Conservation (phyloP, 1,140 invertebrate genomes). For the Spodoptera litura region DNA sequence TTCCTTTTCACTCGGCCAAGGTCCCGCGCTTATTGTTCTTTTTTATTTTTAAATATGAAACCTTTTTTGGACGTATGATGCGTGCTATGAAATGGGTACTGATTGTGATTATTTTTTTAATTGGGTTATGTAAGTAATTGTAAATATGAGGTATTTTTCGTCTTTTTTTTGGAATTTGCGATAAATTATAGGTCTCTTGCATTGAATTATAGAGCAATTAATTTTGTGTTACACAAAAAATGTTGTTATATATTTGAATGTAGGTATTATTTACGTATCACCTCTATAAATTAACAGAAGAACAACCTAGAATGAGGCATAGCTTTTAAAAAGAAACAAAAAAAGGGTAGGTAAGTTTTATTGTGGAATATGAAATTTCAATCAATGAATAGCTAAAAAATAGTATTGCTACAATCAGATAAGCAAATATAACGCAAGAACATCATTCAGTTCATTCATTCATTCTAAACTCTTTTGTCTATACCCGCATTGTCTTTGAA, state of each 20-base stretch:
- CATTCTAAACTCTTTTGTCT: conserved; percentile 23
- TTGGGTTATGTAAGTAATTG: conserved; percentile 4
- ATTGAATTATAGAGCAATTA: too few species aligned
- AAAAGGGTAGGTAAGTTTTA: too few species aligned
- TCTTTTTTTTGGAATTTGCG: too few species aligned
- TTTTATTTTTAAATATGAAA: conserved; percentile 15
- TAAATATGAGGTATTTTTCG: not conserved
- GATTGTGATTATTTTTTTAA: conserved; percentile 11
- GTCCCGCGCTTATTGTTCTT: conserved; percentile 27
- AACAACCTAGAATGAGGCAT: too few species aligned
- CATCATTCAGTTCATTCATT: conserved; percentile 29
- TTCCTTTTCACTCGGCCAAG: conserved; percentile 42
- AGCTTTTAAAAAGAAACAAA: too few species aligned
- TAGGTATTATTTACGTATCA: too few species aligned
- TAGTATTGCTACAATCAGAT: conserved; percentile 13
- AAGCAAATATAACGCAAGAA: conserved; percentile 26
- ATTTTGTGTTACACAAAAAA: too few species aligned
- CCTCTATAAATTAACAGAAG: too few species aligned
- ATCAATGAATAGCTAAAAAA: conserved; percentile 4
- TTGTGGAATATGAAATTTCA: not conserved
- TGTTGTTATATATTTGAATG: too few species aligned
- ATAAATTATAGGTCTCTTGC: too few species aligned
- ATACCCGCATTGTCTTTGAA: conserved; percentile 18
- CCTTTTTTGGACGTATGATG: conserved; percentile 31
- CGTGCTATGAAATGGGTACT: conserved; percentile 29